These are phyloP conservation scores for Netelia fuscicornis DNA, from an alignment of 2,888 invertebrate species.

Conservation along the genomic window DNA sequence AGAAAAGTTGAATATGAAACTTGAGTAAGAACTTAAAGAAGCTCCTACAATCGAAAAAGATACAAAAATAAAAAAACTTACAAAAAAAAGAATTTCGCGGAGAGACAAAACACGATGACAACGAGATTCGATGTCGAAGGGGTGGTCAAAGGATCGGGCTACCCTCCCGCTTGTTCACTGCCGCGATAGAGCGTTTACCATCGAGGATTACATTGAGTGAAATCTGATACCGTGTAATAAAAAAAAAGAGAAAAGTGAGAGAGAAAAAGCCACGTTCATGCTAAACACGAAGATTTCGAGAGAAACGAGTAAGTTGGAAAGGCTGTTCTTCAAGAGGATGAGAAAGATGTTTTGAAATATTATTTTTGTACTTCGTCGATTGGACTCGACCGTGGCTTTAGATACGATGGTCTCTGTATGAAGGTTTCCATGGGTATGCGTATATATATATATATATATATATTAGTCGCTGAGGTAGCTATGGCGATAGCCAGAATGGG, in stretches of 20 bases:
- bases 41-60: too few species aligned
- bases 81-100: not conserved
- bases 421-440: not conserved
- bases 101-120: not conserved
- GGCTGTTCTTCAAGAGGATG: slow-evolving; percentile 69
- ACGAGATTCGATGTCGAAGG: slow-evolving; percentile 36
- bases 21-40: too few species aligned
- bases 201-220: slow-evolving; percentile 33
- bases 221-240: not conserved
- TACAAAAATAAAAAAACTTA: too few species aligned
- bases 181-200: slow-evolving; percentile 38
- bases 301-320: not conserved
- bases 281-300: not conserved
- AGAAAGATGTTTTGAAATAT: slow-evolving; percentile 74
- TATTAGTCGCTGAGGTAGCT: slow-evolving; percentile 25
- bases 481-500: slow-evolving; percentile 61
- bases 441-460: not conserved
- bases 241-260: slow-evolving; percentile 5
- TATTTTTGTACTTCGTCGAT: slow-evolving; percentile 72
- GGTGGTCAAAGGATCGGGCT: slow-evolving; percentile 23
- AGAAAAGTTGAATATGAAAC: not conserved
- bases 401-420: not conserved
- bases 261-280: slow-evolving; percentile 13
- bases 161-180: slow-evolving; percentile 14
- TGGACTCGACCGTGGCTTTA: slow-evolving; percentile 46